Evolutionary conservation across 30 jellyfish, hydroid and myxozoan genomes (phyloP), one percentile per base, ranked within the genome.

Genomic region (Cassiopea xamachana): DNA sequence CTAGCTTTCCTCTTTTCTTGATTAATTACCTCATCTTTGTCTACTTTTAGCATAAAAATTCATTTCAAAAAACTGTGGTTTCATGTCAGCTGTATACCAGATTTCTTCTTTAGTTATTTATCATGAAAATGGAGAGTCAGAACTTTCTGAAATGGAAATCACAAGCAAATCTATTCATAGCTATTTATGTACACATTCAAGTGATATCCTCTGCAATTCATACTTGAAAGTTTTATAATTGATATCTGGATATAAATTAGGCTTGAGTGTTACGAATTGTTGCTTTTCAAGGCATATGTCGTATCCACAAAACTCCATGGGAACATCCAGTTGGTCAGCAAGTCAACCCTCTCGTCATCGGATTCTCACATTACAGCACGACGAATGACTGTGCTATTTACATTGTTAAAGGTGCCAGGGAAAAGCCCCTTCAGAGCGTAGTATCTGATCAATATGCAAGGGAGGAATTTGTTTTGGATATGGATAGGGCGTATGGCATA

Each of bases 231-330:
- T 27, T 27, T 27, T 27, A 27, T 27, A 27, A 27, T 27, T 27
- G 39, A 27, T 27, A 27, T 27, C 39, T 27, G 39, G 39, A 27
- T 27, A 27, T 27, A 27, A 27, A 27, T 27, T 27, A 27, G 39
- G 39, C 39, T 27, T 27, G 39, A 27, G 39, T 27, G 39, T 27
- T 27, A 27, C 39, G 39, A 27, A 27, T 27, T 27, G 39, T 27
- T 27, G 39, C 39, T 27, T 7, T 18, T 9, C 2, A 2, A 84
- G 92, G 92, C 14, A 78, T 84, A 50, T 84, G 92, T 60, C 83
- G 92, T 1, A 72, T 84, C 1, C 92, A 84, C 84, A 72, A 84
- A 43, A 84, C 86, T 2, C 92, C 92, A 8, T 84, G 92, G 92
- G 92, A 84, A 50, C 83, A 70, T 74, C 92, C 92, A 7, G 86